These are phyloP conservation scores for Ostrea edulis DNA, from an alignment of 1,140 invertebrate genomes.

Conservation along the genomic window DNA sequence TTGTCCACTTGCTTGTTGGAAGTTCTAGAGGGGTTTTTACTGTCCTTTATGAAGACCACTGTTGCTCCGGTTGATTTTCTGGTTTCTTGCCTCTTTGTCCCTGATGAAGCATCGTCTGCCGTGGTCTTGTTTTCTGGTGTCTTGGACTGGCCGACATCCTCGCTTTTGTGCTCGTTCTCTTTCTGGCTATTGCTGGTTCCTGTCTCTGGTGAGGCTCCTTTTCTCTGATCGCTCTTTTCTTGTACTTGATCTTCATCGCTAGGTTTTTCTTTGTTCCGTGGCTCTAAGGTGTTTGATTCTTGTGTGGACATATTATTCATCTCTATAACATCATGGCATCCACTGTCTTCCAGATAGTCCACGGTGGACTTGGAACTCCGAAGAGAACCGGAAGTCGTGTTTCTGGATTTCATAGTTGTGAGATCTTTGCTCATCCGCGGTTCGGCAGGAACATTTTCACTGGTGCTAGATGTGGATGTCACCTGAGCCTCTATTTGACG, in stretches of 20 bases:
- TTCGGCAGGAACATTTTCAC: conserved; percentile 7
- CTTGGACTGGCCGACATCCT: not conserved
- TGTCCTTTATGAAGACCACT: not conserved
- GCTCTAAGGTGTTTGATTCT: conserved; percentile 8
- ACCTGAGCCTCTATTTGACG: conserved; percentile 51
- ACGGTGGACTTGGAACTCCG: conserved; percentile 2
- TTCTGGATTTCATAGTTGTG: not conserved
- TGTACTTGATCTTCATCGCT: not conserved
- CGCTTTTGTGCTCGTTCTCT: not conserved
- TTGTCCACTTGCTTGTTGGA: conserved; percentile 4
- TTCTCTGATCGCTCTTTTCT: not conserved
- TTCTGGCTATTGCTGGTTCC: not conserved
- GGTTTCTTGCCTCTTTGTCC: not conserved
- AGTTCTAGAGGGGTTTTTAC: not conserved
- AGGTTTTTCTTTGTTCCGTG: conserved; percentile 7
- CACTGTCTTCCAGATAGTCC: conserved; percentile 17
- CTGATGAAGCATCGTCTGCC: not conserved
- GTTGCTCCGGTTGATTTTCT: not conserved
- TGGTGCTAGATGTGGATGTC: not conserved
- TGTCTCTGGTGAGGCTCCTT: not conserved
- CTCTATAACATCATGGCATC: conserved; percentile 16
- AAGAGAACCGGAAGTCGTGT: not conserved
- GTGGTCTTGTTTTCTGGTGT: not conserved
- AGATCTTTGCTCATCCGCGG: conserved; percentile 14
- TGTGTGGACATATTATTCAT: conserved; percentile 22